These are phyloP conservation scores for Hippocampus kuda DNA, from an alignment of 2,797 vertebrate genomes.

Conservation along the genomic window DNA sequence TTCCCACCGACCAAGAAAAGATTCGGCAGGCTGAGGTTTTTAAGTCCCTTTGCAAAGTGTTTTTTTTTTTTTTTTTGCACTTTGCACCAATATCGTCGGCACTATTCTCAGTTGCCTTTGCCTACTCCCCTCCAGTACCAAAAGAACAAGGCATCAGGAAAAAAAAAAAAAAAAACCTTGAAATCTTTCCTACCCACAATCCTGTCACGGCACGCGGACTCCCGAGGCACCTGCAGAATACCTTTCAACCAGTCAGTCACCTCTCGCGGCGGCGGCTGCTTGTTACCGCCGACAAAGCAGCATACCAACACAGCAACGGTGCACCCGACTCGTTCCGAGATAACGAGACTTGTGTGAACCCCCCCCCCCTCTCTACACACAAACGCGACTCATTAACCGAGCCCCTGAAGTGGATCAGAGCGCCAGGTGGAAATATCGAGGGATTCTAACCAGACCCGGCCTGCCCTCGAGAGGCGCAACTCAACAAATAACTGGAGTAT, in stretches of 20 bases:
- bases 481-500: conserved; percentile 6
- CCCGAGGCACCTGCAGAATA: conserved; percentile 35
- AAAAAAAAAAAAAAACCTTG: conserved; percentile 14
- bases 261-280: conserved; percentile 15
- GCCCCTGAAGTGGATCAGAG: conserved; percentile 16
- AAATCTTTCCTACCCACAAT: conserved; percentile 15
- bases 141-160: conserved; percentile 16
- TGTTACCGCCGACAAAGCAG: conserved; percentile 23
- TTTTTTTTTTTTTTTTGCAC: no score
- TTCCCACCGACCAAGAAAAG: no score
- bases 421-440: neutral
- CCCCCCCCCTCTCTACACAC: conserved; percentile 17
- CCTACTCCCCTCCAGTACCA: conserved; percentile 10
- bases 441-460: conserved; percentile 5
- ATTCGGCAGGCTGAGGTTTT: no score
- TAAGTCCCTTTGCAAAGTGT: no score
- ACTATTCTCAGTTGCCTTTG: conserved; percentile 5
- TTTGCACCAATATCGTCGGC: no score
- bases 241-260: conserved; percentile 21
- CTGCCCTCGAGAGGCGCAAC: conserved; percentile 3
- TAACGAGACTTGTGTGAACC: conserved; percentile 22
- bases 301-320: conserved; percentile 5
- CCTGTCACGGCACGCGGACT: conserved; percentile 13
- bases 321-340: neutral
- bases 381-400: conserved; percentile 17